Conservation (phyloP, 2,113 vertebrate genomes). For the Gorsachius goisagi region DNA sequence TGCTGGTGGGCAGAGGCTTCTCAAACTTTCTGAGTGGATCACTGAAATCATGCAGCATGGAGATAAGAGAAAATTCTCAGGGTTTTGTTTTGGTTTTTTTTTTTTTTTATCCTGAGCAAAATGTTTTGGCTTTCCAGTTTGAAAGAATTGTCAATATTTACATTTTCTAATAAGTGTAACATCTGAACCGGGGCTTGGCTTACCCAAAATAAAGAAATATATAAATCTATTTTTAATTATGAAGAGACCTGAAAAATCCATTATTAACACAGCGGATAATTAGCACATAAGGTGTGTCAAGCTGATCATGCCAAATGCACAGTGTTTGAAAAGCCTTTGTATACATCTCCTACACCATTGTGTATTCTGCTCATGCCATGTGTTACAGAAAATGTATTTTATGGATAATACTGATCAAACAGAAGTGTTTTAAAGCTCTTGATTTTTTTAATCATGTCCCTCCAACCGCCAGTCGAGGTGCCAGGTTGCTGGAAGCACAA, state of each 20-base stretch:
- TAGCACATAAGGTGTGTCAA: not conserved
- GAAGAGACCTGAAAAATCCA: not conserved
- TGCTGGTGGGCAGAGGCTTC: not conserved
- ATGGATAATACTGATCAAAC: not conserved
- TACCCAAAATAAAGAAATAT: not conserved
- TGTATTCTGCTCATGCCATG: constrained; percentile 36
- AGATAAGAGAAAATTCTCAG: not conserved
- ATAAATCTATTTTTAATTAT: not conserved
- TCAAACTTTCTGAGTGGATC: not conserved
- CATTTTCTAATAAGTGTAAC: not conserved
- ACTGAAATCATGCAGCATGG: not conserved
- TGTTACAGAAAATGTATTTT: not conserved
- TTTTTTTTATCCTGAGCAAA: not conserved
- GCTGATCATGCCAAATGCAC: not conserved
- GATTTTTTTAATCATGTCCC: fast-evolving
- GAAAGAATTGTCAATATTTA: not conserved
- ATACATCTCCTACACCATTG: not conserved
- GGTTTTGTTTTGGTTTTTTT: too few species aligned
- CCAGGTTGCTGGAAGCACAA: not conserved
- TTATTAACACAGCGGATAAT: not conserved
- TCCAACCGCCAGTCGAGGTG: not conserved
- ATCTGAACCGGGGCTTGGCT: not conserved
- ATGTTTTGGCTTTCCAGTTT: not conserved
- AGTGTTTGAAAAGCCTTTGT: not conserved
- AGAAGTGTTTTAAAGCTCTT: not conserved